phyloP scores from a whole-genome alignment of 2,888 invertebrate species.

The Pteria penguin region DNA sequence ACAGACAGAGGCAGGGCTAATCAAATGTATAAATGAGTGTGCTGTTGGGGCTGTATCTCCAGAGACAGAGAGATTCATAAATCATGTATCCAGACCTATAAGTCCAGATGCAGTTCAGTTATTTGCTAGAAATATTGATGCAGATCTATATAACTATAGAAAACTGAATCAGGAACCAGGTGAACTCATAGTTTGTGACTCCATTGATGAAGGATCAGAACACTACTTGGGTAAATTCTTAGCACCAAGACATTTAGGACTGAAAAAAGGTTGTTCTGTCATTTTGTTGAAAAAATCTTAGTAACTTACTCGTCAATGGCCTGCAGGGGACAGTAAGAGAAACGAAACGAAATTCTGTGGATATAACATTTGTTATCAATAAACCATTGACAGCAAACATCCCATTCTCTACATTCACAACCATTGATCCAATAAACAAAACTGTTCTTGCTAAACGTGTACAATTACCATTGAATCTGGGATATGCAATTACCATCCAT shows the following conservation, averaged over 20 bases:
- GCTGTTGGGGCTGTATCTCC: constrained; percentile 20
- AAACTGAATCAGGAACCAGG: neutral
- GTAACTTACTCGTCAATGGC: constrained; percentile 46
- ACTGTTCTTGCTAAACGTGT: constrained; percentile 10
- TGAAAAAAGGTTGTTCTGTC: constrained; percentile 39
- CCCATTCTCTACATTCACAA: neutral
- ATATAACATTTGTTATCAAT: constrained; percentile 19
- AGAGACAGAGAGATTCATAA: constrained; percentile 12
- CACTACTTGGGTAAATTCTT: constrained; percentile 11
- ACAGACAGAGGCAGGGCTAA: constrained; percentile 11
- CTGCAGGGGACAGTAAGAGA: constrained; percentile 37
- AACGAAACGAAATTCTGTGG: constrained; percentile 9
- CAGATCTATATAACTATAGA: constrained; percentile 22
- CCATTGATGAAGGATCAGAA: constrained; percentile 16
- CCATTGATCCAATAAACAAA: constrained; percentile 16
- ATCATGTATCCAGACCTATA: constrained; percentile 8
- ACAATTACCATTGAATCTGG: constrained; percentile 28
- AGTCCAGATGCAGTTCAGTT: neutral
- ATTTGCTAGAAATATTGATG: constrained; percentile 35
- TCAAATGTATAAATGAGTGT: constrained; percentile 23
- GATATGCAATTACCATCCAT: constrained; percentile 34
- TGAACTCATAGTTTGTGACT: constrained; percentile 4
- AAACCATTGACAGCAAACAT: constrained; percentile 7
- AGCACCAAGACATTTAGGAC: constrained; percentile 24
- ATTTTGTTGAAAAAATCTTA: constrained; percentile 47